phyloP scores from a whole-genome alignment of 35 echinoderm and acorn worm species.

The Holothuria glaberrima region DNA sequence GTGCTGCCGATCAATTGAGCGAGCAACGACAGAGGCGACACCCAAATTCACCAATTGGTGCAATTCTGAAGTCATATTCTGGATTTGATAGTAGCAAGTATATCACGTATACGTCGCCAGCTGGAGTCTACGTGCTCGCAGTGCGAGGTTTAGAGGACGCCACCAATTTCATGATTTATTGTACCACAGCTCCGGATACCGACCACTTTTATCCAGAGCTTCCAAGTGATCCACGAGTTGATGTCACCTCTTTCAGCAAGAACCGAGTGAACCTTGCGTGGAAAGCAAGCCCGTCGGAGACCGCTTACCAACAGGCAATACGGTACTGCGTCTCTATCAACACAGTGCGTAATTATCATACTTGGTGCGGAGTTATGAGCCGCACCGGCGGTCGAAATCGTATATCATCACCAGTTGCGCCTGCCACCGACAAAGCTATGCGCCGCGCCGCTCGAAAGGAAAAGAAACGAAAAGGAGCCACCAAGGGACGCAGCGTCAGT shows the following conservation, averaged over 20 bases:
- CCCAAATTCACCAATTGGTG: constrained; percentile 55
- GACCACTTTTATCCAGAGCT: constrained; percentile 84
- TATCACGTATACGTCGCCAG: constrained; percentile 78
- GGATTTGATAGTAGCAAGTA: constrained; percentile 75
- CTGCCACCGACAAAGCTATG: constrained; percentile 27
- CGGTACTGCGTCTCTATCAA: constrained; percentile 84
- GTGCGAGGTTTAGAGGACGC: constrained; percentile 68
- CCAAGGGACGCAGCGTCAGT: neutral
- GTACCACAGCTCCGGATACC: constrained; percentile 85
- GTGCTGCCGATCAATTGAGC: constrained; percentile 83
- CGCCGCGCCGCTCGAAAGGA: constrained; percentile 9
- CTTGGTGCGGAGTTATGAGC: constrained; percentile 79
- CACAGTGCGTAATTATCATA: constrained; percentile 72
- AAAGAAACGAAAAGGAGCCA: neutral
- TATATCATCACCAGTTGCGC: no score
- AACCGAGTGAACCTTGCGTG: constrained; percentile 80
- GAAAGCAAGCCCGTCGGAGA: constrained; percentile 82
- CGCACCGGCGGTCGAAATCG: constrained; percentile 19
- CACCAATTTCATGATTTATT: constrained; percentile 73
- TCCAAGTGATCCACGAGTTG: constrained; percentile 77
- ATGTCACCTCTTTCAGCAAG: constrained; percentile 72
- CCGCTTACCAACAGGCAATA: constrained; percentile 66
- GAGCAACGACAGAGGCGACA: constrained; percentile 76
- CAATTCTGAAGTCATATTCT: constrained; percentile 71
- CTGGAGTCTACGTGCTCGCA: constrained; percentile 81